Evolutionary conservation across 2,113 vertebrate species (phyloP).

Genomic region (Erythrolamprus reginae): DNA sequence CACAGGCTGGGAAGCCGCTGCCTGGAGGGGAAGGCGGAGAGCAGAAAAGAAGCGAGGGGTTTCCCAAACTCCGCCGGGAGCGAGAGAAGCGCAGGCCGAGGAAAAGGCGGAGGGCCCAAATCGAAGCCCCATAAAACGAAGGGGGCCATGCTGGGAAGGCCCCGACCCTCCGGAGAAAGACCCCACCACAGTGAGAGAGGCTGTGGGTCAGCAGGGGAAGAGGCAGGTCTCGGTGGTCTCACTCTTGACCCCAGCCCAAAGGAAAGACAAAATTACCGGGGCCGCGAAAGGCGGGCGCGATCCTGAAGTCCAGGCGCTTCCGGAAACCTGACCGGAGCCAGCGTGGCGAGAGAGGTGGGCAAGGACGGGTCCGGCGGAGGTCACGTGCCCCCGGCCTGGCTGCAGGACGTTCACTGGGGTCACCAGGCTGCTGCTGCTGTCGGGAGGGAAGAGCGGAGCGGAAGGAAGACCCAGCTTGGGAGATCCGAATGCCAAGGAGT

Average conservation of each 20-base stretch:
- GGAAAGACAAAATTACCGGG: conserved; percentile 70
- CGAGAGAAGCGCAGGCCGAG: neutral
- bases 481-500: neutral
- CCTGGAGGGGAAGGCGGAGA: conserved; percentile 25
- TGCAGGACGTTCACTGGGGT: conserved; percentile 71
- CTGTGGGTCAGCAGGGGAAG: neutral
- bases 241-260: neutral
- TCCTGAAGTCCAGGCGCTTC: conserved; percentile 68
- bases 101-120: too few species aligned
- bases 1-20: conserved; percentile 56
- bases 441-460: neutral
- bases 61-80: too few species aligned
- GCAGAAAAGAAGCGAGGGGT: neutral
- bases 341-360: conserved; percentile 88
- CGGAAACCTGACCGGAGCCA: conserved; percentile 68
- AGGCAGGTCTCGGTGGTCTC: neutral
- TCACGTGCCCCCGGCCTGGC: conserved; percentile 54
- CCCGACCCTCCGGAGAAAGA: neutral
- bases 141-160: neutral
- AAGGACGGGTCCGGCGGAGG: conserved; percentile 81
- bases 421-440: conserved; percentile 53
- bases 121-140: neutral
- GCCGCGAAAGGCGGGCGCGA: conserved; percentile 78
- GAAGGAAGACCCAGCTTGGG: neutral
- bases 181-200: neutral